These are phyloP conservation scores for Elachura formosa DNA, from an alignment of 2,113 vertebrate genomes.

Conservation along the genomic window DNA sequence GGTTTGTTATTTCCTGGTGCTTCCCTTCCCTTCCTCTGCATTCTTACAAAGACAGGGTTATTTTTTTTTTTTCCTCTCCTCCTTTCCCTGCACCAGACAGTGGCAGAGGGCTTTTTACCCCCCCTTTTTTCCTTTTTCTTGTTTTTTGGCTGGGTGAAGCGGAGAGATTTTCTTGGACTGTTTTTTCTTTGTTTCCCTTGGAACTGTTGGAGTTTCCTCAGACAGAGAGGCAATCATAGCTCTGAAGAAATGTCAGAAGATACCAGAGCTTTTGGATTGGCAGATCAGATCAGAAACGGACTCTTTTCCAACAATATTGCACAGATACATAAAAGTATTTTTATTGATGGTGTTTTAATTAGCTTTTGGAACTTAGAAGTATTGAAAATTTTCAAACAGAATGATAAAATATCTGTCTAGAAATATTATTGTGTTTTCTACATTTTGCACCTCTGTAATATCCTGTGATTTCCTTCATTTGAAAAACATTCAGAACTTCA, in stretches of 20 bases:
- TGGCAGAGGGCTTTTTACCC: no score
- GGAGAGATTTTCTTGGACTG: no score
- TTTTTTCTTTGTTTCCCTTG: no score
- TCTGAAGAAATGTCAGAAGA: neutral
- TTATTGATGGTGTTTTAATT: conserved; percentile 12
- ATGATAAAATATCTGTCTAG: neutral
- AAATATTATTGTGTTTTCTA: neutral
- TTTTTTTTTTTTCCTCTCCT: no score
- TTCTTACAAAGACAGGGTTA: no score
- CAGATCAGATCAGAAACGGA: neutral
- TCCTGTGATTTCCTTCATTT: neutral
- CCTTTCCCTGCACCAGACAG: no score
- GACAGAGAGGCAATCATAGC: no score
- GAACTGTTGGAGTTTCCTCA: no score
- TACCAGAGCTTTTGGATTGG: neutral
- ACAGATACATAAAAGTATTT: neutral
- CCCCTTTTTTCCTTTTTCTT: no score
- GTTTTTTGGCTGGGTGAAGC: no score
- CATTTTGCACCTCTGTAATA: neutral
- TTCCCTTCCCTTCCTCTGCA: no score
- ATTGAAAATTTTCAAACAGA: neutral
- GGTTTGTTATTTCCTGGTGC: no score
- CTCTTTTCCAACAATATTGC: neutral
- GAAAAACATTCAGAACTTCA: neutral
- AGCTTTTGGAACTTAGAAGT: neutral